Evolutionary conservation across 2,797 vertebrate species (phyloP).

Genomic region (Sebastes itinus): DNA sequence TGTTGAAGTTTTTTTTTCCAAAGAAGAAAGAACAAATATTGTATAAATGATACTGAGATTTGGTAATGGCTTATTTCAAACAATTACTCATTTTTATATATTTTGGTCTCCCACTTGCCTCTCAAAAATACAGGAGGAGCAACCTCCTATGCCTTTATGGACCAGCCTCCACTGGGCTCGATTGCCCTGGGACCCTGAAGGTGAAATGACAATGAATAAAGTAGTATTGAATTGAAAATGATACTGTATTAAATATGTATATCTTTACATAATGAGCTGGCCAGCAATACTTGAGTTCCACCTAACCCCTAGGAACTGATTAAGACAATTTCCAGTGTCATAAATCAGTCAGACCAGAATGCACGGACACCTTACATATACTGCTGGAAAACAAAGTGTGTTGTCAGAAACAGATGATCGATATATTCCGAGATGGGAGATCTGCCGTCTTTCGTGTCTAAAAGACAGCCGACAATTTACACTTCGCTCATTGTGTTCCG

Average conservation of each 20-base stretch:
- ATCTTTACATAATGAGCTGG: not conserved
- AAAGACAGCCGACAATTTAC: constrained; percentile 12
- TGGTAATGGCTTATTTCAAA: no score
- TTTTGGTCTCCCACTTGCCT: no score
- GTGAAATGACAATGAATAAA: not conserved
- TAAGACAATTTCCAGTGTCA: not conserved
- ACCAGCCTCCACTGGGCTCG: no score
- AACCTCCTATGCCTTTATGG: no score
- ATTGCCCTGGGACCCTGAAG: no score
- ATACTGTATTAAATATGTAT: not conserved
- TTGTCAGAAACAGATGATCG: constrained; percentile 19
- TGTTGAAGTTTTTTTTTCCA: no score
- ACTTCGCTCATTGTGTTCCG: not conserved
- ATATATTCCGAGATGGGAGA: not conserved
- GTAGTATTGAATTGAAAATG: not conserved
- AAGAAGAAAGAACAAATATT: no score
- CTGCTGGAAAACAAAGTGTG: not conserved
- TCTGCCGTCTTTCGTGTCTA: not conserved
- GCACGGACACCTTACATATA: not conserved
- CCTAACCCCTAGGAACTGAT: not conserved
- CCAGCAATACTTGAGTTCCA: not conserved
- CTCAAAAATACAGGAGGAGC: no score
- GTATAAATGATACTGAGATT: no score
- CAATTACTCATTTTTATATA: no score
- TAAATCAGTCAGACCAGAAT: not conserved